These are phyloP conservation scores for Salmo trutta DNA, from an alignment of 2,797 vertebrate species.

Conservation along the genomic window DNA sequence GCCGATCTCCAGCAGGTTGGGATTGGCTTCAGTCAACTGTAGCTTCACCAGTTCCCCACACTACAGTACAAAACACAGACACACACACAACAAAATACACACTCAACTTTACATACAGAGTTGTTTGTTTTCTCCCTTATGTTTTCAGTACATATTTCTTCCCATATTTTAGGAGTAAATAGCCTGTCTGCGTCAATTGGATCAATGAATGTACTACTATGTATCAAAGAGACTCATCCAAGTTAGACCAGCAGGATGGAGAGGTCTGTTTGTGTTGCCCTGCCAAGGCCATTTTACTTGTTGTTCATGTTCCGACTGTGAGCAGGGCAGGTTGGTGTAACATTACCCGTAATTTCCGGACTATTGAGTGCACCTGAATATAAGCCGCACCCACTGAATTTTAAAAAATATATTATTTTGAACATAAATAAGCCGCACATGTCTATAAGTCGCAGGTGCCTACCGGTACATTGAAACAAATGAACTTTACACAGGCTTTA, in stretches of 20 bases:
- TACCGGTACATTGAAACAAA: too few species aligned
- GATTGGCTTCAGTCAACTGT: conserved; percentile 86
- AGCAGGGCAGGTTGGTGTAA: conserved; percentile 15
- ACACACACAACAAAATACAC: conserved; percentile 6
- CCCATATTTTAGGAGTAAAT: not conserved
- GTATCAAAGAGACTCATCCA: not conserved
- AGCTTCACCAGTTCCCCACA: conserved; percentile 84
- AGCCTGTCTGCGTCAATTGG: not conserved
- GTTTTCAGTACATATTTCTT: not conserved
- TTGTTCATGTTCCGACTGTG: conserved; percentile 13
- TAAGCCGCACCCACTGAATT: too few species aligned
- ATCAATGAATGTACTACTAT: not conserved
- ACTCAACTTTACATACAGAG: not conserved
- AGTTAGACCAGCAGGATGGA: not conserved
- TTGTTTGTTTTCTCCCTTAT: not conserved
- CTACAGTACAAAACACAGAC: conserved; percentile 58
- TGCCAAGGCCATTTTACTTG: conserved; percentile 13
- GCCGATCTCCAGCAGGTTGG: conserved; percentile 90
- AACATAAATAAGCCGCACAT: too few species aligned
- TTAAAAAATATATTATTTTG: too few species aligned
- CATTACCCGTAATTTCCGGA: too few species aligned
- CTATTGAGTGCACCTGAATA: too few species aligned
- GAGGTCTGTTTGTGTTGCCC: not conserved
- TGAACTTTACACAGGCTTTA: too few species aligned
- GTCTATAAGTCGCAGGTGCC: too few species aligned